Conservation (phyloP, 2,797 vertebrate genomes). For the Monodelphis domestica region DNA sequence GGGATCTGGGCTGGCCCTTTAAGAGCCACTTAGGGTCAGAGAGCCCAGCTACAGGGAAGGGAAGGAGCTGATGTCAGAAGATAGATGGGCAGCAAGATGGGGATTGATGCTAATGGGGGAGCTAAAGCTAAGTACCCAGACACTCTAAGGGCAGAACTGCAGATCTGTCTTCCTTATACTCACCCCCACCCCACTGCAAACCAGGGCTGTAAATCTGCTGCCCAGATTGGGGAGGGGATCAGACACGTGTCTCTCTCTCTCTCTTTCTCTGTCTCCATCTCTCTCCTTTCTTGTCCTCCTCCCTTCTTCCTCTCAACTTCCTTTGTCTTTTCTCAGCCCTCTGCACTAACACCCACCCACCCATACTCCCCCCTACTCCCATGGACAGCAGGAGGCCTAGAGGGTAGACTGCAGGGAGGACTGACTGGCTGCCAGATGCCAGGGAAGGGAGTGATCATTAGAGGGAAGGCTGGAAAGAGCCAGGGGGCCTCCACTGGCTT, state of each 20-base stretch:
- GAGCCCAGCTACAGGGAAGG: slow-evolving; percentile 74
- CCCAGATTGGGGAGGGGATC: slow-evolving; percentile 67
- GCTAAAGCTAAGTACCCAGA: slow-evolving; percentile 83
- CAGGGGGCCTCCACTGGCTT: neutral
- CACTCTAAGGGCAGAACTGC: slow-evolving; percentile 79
- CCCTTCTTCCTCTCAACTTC: neutral
- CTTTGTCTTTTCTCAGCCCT: slow-evolving; percentile 64
- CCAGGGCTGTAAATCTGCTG: slow-evolving; percentile 78
- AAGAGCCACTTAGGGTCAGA: slow-evolving; percentile 80
- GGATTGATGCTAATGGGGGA: slow-evolving; percentile 83
- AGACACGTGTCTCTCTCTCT: slow-evolving; percentile 59
- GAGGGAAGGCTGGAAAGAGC: neutral
- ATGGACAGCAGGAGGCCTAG: slow-evolving; percentile 29
- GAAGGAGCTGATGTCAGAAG: slow-evolving; percentile 84
- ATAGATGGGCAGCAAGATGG: slow-evolving; percentile 80
- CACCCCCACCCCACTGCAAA: slow-evolving; percentile 48
- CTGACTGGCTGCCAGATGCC: neutral
- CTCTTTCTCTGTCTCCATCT: slow-evolving; percentile 56
- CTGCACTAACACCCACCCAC: neutral
- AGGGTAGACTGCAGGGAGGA: neutral
- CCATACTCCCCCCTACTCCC: slow-evolving; percentile 21
- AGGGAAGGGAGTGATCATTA: neutral
- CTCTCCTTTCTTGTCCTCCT: neutral
- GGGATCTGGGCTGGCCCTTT: slow-evolving; percentile 73
- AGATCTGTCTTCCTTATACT: slow-evolving; percentile 81